These are phyloP conservation scores for Cyprinella venusta DNA, from an alignment of 2,797 vertebrate genomes.

Conservation along the genomic window DNA sequence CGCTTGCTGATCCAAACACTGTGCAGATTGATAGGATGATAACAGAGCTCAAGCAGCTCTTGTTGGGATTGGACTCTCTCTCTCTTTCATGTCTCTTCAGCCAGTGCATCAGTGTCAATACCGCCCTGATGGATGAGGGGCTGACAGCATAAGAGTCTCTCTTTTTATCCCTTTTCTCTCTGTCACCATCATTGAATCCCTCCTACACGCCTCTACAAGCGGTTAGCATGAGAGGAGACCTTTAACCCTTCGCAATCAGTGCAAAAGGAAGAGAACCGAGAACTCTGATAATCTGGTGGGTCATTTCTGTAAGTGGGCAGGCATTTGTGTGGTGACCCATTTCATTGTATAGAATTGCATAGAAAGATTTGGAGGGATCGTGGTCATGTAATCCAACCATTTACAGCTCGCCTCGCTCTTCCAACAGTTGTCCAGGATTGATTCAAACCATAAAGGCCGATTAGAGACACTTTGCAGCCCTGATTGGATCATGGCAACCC, in stretches of 20 bases:
- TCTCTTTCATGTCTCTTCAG: conserved; percentile 43
- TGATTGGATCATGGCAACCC: not conserved
- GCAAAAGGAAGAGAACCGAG: not conserved
- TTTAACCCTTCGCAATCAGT: conserved; percentile 55
- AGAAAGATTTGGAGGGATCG: not conserved
- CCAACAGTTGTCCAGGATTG: not conserved
- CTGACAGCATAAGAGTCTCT: conserved; percentile 44
- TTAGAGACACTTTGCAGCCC: not conserved
- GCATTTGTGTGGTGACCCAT: not conserved
- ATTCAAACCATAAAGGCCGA: not conserved
- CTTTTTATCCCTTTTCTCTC: conserved; percentile 38
- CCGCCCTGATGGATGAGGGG: conserved; percentile 45
- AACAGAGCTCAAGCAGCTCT: conserved; percentile 41
- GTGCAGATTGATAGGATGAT: conserved; percentile 45
- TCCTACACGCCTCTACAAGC: conserved; percentile 55
- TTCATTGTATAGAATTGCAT: not conserved
- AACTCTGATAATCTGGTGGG: conserved; percentile 28
- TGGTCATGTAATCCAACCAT: conserved; percentile 7
- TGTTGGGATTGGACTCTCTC: conserved; percentile 34
- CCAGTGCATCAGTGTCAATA: conserved; percentile 55
- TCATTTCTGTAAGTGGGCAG: conserved; percentile 26
- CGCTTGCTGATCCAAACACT: conserved; percentile 37
- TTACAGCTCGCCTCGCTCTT: not conserved
- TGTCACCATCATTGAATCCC: conserved; percentile 14
- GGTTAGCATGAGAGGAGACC: conserved; percentile 48